Evolutionary conservation across 1,140 invertebrate species (phyloP).

Genomic region (Drosophila ananassae): DNA sequence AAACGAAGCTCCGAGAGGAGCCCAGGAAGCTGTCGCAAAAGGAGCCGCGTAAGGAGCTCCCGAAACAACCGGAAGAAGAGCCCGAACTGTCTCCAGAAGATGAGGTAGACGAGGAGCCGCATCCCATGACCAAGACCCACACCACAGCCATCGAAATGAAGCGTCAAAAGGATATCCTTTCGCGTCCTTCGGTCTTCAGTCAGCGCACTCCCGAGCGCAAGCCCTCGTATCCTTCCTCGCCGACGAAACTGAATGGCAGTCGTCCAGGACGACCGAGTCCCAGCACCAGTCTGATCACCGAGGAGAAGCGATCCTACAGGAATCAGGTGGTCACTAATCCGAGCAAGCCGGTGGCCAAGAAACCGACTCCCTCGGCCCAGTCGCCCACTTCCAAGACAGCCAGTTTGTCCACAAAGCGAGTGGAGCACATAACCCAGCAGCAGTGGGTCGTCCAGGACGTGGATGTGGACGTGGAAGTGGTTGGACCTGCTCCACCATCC

Average conservation of each 20-base stretch:
- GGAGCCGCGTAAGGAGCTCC: neutral
- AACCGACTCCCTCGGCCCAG: conserved; percentile 9
- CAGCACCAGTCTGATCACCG: conserved; percentile 42
- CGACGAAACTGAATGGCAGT: conserved; percentile 16
- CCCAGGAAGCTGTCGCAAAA: neutral
- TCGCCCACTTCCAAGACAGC: conserved; percentile 9
- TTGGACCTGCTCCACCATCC: conserved; percentile 31
- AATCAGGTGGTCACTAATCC: conserved; percentile 31
- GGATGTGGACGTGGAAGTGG: conserved; percentile 60
- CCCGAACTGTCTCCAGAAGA: conserved; percentile 13
- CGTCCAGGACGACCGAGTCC: conserved; percentile 16
- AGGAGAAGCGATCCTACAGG: conserved; percentile 56
- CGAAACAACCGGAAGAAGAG: conserved; percentile 26
- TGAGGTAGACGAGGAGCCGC: conserved; percentile 52
- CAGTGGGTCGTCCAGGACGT: conserved; percentile 64
- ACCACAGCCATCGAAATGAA: conserved; percentile 70
- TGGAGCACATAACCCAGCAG: conserved; percentile 57
- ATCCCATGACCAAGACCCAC: conserved; percentile 70
- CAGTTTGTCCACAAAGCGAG: conserved; percentile 17
- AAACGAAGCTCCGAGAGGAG: neutral
- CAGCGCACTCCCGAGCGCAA: conserved; percentile 36
- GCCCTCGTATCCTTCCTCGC: conserved; percentile 11
- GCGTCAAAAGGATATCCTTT: conserved; percentile 85
- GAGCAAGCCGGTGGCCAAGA: conserved; percentile 15
- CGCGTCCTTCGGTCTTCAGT: conserved; percentile 84